phyloP scores from a whole-genome alignment of 2,888 invertebrate genomes.

The Pristionchus japonicus region DNA sequence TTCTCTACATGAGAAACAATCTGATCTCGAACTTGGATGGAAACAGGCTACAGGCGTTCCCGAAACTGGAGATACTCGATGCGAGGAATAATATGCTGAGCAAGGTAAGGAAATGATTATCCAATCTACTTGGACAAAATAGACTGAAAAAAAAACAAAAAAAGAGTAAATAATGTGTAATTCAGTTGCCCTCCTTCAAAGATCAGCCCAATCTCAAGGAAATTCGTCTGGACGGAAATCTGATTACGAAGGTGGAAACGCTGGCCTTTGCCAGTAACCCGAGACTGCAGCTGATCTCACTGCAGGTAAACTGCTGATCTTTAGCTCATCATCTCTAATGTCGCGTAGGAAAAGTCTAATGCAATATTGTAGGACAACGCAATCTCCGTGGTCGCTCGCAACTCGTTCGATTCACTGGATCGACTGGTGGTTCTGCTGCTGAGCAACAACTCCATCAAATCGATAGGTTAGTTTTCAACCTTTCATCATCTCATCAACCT shows the following conservation, averaged over 20 bases:
- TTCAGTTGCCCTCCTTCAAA: conserved; percentile 81
- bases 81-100: conserved; percentile 86
- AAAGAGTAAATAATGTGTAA: background rate
- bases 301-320: conserved; percentile 77
- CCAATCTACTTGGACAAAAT: conserved; percentile 61
- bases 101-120: conserved; percentile 77
- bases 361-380: conserved; percentile 60
- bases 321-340: too few species aligned
- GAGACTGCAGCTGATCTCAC: conserved; percentile 80
- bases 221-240: conserved; percentile 80
- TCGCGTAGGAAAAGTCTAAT: background rate
- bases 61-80: conserved; percentile 83
- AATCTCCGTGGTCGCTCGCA: conserved; percentile 68
- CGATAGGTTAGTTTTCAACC: conserved; percentile 77
- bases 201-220: conserved; percentile 84
- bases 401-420: conserved; percentile 77
- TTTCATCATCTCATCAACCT: too few species aligned
- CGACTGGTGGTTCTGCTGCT: conserved; percentile 84
- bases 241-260: conserved; percentile 83
- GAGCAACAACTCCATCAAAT: conserved; percentile 85
- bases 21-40: conserved; percentile 86
- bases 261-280: conserved; percentile 89
- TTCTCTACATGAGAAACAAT: conserved; percentile 87
- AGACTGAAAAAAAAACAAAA: too few species aligned
- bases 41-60: conserved; percentile 86